Conservation (phyloP, 2,113 vertebrate genomes). For the Pipa parva region DNA sequence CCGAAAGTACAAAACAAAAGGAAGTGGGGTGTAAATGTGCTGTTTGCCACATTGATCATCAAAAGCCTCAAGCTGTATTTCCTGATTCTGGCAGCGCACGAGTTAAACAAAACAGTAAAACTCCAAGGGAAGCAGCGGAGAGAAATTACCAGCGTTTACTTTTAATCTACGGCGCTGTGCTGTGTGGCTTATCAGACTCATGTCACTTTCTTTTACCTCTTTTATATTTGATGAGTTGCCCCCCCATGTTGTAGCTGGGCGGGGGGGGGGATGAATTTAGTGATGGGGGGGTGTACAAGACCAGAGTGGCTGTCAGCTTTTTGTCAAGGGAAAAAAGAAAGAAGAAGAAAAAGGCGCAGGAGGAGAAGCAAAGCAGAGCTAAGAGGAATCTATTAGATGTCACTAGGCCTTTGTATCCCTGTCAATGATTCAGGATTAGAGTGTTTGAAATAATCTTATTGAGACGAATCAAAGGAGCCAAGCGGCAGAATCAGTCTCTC, state of each 20-base stretch:
- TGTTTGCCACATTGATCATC: background rate
- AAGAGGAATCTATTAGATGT: slow-evolving; percentile 86
- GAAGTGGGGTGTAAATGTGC: background rate
- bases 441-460: slow-evolving; percentile 88
- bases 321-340: slow-evolving; percentile 72
- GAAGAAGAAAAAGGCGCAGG: slow-evolving; percentile 67
- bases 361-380: slow-evolving; percentile 76
- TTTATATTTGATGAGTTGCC: slow-evolving; percentile 72
- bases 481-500: slow-evolving; percentile 64
- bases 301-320: slow-evolving; percentile 78
- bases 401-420: slow-evolving; percentile 80
- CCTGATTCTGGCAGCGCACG: slow-evolving; percentile 49
- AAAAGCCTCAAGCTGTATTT: slow-evolving; percentile 2
- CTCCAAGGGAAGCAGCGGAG: slow-evolving; percentile 63
- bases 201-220: slow-evolving; percentile 70
- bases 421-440: slow-evolving; percentile 84
- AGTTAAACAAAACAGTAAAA: slow-evolving; percentile 74
- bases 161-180: slow-evolving; percentile 75
- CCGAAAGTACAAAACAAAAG: background rate
- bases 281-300: slow-evolving; percentile 67
- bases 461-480: slow-evolving; percentile 73
- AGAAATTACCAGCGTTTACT: slow-evolving; percentile 76
- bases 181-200: slow-evolving; percentile 71
- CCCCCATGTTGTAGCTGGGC: slow-evolving; percentile 66
- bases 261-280: slow-evolving; percentile 65